Conservation (phyloP, 1,140 invertebrate genomes). For the Lepidurus apus region DNA sequence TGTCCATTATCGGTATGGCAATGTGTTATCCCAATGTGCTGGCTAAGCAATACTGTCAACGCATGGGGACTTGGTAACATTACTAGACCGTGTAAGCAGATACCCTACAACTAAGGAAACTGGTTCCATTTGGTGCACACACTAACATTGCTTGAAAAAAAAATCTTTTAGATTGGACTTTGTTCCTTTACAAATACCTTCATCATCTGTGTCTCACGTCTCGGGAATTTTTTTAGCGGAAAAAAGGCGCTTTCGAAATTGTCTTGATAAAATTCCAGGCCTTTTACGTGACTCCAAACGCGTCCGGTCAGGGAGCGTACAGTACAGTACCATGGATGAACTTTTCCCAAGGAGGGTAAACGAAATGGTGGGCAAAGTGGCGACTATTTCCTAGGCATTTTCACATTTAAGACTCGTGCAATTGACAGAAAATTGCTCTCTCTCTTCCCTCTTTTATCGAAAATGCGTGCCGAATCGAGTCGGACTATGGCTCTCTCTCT, state of each 20-base stretch:
- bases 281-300: background rate
- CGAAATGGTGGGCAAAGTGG: slow-evolving; percentile 13
- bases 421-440: slow-evolving; percentile 22
- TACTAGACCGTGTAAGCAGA: too few relatives aligned
- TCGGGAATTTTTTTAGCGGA: background rate
- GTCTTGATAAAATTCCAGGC: background rate
- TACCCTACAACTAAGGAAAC: too few relatives aligned
- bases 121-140: too few relatives aligned
- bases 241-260: background rate
- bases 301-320: background rate
- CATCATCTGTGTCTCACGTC: background rate
- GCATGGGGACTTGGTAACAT: too few relatives aligned
- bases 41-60: too few relatives aligned
- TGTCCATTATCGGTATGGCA: too few relatives aligned
- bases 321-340: background rate
- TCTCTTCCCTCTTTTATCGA: background rate
- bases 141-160: too few relatives aligned
- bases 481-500: background rate
- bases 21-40: too few relatives aligned
- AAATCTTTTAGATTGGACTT: background rate
- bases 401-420: background rate
- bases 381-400: background rate
- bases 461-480: background rate
- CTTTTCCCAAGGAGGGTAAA: background rate
- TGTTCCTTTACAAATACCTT: background rate